Conservation (phyloP, 1,140 invertebrate species). For the Arion vulgaris region DNA sequence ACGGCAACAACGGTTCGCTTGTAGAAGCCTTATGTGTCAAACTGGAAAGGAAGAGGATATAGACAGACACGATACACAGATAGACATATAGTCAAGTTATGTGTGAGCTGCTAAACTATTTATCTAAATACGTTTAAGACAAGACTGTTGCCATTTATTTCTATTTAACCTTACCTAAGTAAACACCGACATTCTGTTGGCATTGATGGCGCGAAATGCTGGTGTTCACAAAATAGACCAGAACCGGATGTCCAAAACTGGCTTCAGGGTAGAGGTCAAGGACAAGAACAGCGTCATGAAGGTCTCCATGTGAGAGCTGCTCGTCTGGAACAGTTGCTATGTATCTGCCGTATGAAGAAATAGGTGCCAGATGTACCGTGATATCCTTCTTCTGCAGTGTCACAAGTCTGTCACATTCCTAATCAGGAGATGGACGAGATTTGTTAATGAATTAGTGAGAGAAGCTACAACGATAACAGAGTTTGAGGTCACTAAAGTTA, state of each 20-base stretch:
- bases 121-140: too few relatives aligned
- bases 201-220: constrained; percentile 57
- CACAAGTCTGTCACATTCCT: constrained; percentile 43
- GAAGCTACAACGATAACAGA: too few relatives aligned
- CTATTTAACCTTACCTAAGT: constrained; percentile 56
- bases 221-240: constrained; percentile 74
- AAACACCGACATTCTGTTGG: constrained; percentile 59
- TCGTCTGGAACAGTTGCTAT: constrained; percentile 72
- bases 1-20: too few relatives aligned
- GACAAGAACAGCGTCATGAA: constrained; percentile 73
- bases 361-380: constrained; percentile 61
- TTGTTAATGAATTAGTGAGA: constrained; percentile 52
- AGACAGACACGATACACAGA: too few relatives aligned
- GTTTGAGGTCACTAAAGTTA: too few relatives aligned
- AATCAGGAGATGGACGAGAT: constrained; percentile 25
- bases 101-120: too few relatives aligned
- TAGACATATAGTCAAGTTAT: too few relatives aligned
- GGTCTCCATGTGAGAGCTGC: constrained; percentile 58
- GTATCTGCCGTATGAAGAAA: constrained; percentile 55
- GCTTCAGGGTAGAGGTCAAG: constrained; percentile 74
- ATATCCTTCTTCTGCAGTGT: constrained; percentile 46
- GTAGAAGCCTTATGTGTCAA: too few relatives aligned
- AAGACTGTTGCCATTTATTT: not conserved
- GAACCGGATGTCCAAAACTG: constrained; percentile 75
- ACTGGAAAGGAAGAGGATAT: too few relatives aligned